Base-by-base conservation (phyloP, 1,140 invertebrate species). In the Eubasilissa regina region DNA sequence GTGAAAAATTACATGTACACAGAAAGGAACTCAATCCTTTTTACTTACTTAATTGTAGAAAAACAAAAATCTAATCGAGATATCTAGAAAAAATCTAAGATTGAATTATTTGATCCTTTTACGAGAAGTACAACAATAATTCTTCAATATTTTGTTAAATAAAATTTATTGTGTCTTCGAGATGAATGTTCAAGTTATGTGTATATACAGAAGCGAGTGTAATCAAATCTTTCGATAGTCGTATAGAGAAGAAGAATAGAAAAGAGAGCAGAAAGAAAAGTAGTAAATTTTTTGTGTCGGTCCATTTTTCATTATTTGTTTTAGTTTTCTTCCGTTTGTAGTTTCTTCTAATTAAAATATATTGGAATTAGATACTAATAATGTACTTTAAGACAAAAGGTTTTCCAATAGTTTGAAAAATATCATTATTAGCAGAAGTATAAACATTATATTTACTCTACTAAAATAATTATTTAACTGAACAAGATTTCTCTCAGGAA, bases 71-170 rank as follows among this genome's bases (percentile, higher is more conserved):
- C 43, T 70, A 70, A 43, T 55, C 45, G 68, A 51, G 68, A 53
- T 51, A 72, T 51, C 70, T 74, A 74, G 70, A 74, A 74, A 74
- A 74, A 74, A 74, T 56, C 53, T 74, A 11, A 74, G 53, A 70
- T 15, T 45, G 44, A 51, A 48, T 70, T 70, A 70, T 70, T 21
- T 51, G 45, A 70, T 70, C 66, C n/a, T 48, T 70, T 51, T 12
- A 62, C n/a, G 17, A 56, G 60, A 62, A 62, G 3, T 10, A 35
- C 19, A 62, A 62, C 13, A 0, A 13, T 12, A 13, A 13, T 62
- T 1, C 60, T 62, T 25, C 25, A n/a, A 13, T 51, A 35, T 62
- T n/a, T 21, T 7, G 13, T 35, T 35, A 6, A 3, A 35, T 6
- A 35, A 35, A 1, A n/a, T n/a, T n/a, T n/a, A n/a, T n/a, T 51